Evolutionary conservation across 2,113 vertebrate genomes (phyloP).

Genomic region (Chelonoidis abingdonii): DNA sequence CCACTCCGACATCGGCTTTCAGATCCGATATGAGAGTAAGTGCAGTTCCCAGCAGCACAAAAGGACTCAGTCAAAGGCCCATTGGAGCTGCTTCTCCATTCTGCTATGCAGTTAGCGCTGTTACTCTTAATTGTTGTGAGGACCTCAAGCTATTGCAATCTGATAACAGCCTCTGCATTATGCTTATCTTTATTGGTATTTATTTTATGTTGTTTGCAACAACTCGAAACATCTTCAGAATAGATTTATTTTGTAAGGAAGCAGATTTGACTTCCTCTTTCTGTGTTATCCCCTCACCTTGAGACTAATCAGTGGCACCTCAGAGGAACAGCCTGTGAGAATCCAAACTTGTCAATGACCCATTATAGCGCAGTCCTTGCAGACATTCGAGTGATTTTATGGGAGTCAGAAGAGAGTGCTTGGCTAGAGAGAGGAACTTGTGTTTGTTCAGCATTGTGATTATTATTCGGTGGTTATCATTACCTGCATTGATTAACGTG

Average conservation of each 20-base stretch:
- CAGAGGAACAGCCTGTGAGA: accelerated
- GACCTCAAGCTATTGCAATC: neutral
- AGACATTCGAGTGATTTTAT: accelerated
- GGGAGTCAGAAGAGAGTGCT: neutral
- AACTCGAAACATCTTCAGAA: neutral
- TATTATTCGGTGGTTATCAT: neutral
- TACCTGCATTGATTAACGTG: neutral
- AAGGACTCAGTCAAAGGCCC: neutral
- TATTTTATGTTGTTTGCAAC: neutral
- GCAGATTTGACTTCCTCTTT: neutral
- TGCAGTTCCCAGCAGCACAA: accelerated
- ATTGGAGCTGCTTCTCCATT: accelerated
- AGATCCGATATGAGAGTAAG: slow-evolving; percentile 98
- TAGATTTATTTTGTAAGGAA: neutral
- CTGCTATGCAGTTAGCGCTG: accelerated
- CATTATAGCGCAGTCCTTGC: neutral
- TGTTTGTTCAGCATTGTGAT: neutral
- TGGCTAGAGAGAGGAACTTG: neutral
- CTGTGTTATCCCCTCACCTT: neutral
- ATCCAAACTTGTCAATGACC: accelerated
- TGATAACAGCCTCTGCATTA: neutral
- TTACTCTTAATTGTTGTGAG: neutral
- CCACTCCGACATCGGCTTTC: slow-evolving; percentile 96
- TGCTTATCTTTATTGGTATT: neutral
- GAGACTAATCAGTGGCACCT: neutral